Percentiles rank a stretch among this genome's conserved stretches.
phyloP scores from a whole-genome alignment of 2,113 vertebrate species.

The Cariama cristata region DNA sequence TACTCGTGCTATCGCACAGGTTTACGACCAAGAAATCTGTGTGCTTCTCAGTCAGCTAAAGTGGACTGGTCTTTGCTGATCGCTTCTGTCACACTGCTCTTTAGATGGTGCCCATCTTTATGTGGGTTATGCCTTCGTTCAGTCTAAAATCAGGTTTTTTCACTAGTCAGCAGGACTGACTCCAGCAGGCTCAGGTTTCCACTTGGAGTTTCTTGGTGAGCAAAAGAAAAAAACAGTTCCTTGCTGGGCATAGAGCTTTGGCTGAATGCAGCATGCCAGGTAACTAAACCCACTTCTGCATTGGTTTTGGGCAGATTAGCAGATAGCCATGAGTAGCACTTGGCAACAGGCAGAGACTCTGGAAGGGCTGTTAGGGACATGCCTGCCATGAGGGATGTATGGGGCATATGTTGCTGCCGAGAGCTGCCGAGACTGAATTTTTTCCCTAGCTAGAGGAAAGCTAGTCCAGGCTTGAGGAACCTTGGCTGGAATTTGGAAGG shows the following conservation, averaged over 20 bases:
- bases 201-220: not conserved
- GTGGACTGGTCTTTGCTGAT: not conserved
- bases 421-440: not conserved
- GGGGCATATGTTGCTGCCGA: not conserved
- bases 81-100: not conserved
- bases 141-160: not conserved
- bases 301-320: not conserved
- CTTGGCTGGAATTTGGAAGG: not conserved
- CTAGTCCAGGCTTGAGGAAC: not conserved
- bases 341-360: not conserved
- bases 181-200: not conserved
- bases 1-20: not conserved
- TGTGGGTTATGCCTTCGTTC: accelerated
- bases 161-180: not conserved
- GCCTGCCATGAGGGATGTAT: not conserved
- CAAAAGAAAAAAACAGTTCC: not conserved
- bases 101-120: not conserved
- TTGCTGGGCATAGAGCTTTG: not conserved
- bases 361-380: not conserved
- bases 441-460: not conserved
- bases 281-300: not conserved
- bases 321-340: not conserved
- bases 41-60: not conserved
- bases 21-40: not conserved
- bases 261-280: not conserved